Evolutionary conservation across 2,888 invertebrate genomes (phyloP).

Genomic region (Torymus tubicola): DNA sequence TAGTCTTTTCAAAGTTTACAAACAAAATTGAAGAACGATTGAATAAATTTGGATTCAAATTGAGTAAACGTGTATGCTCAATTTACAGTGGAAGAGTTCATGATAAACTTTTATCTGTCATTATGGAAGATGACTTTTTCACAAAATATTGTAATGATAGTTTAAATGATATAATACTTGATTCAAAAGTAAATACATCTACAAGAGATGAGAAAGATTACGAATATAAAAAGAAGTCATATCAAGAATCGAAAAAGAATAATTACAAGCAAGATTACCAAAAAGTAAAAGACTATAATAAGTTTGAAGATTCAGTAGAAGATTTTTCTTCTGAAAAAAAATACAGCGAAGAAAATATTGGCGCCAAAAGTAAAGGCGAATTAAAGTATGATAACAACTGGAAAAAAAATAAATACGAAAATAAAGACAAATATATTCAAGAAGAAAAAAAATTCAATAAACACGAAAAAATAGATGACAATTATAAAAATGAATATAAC

Average conservation of each 20-base stretch:
- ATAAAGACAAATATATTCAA: slow-evolving; percentile 36
- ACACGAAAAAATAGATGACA: slow-evolving; percentile 40
- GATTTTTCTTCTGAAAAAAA: slow-evolving; percentile 30
- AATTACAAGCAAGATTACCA: slow-evolving; percentile 40
- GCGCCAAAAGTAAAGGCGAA: slow-evolving; percentile 50
- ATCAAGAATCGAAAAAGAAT: slow-evolving; percentile 46
- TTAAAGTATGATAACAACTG: slow-evolving; percentile 47
- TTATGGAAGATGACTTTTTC: slow-evolving; percentile 49
- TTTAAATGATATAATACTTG: background rate
- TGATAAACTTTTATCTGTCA: slow-evolving; percentile 50
- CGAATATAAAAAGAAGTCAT: slow-evolving; percentile 30
- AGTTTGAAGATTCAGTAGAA: slow-evolving; percentile 30
- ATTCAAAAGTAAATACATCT: slow-evolving; percentile 34
- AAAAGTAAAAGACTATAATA: slow-evolving; percentile 45
- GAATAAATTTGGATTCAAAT: slow-evolving; percentile 49
- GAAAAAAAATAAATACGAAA: slow-evolving; percentile 56
- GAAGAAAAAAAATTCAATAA: slow-evolving; percentile 35
- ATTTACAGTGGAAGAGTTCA: slow-evolving; percentile 37
- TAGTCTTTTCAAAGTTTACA: slow-evolving; percentile 49
- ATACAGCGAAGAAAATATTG: slow-evolving; percentile 12
- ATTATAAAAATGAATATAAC: slow-evolving; percentile 38
- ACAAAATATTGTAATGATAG: slow-evolving; percentile 52
- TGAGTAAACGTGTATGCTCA: slow-evolving; percentile 53
- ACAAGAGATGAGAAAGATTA: slow-evolving; percentile 20
- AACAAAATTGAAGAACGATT: slow-evolving; percentile 56